These are phyloP conservation scores for Sycophila sp. DNA, from an alignment of 1,140 invertebrate species.

Conservation along the genomic window DNA sequence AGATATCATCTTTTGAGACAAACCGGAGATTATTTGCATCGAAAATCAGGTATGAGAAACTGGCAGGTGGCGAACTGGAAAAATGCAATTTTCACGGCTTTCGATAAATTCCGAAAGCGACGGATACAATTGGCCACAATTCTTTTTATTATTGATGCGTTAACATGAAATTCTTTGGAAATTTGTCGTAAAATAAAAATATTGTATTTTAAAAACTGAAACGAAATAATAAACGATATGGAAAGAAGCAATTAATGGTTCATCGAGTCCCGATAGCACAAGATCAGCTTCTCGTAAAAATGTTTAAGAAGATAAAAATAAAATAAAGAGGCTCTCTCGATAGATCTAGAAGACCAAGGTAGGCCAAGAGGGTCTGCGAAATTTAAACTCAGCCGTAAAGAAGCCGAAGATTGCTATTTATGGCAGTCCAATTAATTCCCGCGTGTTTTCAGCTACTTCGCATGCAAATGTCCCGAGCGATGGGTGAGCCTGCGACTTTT, in stretches of 20 bases:
- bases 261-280: no score
- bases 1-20: not conserved
- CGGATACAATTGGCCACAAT: not conserved
- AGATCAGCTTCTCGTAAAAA: no score
- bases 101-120: not conserved
- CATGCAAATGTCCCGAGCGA: slow-evolving; percentile 51
- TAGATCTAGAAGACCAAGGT: slow-evolving; percentile 31
- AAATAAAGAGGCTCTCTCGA: slow-evolving; percentile 30
- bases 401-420: slow-evolving; percentile 46
- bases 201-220: no score
- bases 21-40: slow-evolving; percentile 2
- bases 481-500: slow-evolving; percentile 48
- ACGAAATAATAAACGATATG: no score
- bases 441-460: slow-evolving; percentile 51
- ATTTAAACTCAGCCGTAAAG: slow-evolving; percentile 44
- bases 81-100: not conserved
- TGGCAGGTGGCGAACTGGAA: not conserved
- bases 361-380: slow-evolving; percentile 20
- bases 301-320: no score
- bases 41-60: not conserved
- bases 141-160: no score
- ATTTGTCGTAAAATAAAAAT: no score
- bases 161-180: no score
- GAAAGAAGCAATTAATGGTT: no score
- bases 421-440: slow-evolving; percentile 58